Conservation (phyloP, 2,113 vertebrate species). For the Theristicus caerulescens region DNA sequence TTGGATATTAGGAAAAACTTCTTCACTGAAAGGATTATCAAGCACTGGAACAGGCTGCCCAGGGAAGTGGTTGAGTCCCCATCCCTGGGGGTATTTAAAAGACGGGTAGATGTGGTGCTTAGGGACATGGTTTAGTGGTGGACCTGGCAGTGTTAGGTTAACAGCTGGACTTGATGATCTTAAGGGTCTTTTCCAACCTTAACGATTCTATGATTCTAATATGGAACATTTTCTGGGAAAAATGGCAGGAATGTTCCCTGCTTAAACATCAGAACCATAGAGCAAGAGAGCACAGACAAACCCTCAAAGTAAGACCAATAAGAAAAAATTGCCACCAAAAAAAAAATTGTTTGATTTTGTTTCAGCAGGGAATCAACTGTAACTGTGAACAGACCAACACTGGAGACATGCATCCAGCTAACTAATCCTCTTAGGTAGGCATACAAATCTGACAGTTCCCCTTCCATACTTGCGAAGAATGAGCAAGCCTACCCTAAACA, state of each 20-base stretch:
- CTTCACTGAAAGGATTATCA: too few species aligned
- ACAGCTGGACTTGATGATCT: too few species aligned
- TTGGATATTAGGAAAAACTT: too few species aligned
- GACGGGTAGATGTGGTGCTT: too few species aligned
- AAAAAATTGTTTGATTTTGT: background rate
- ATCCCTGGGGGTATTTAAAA: too few species aligned
- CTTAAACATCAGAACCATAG: background rate
- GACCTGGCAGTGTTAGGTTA: too few species aligned
- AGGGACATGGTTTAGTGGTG: too few species aligned
- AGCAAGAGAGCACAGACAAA: background rate
- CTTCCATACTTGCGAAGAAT: background rate
- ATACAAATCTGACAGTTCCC: background rate
- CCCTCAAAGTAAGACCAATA: background rate
- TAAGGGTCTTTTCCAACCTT: too few species aligned
- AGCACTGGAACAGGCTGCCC: too few species aligned
- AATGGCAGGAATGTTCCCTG: background rate
- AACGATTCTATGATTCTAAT: background rate
- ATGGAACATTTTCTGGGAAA: background rate
- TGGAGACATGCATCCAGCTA: background rate
- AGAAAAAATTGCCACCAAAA: background rate
- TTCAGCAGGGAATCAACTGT: background rate
- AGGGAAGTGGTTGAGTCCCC: too few species aligned
- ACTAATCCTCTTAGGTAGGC: background rate
- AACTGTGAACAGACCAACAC: background rate
- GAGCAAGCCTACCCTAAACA: background rate